Evolutionary conservation across 2,797 vertebrate genomes (phyloP), one percentile per base, ranked within the genome.

Genomic region (Dipus sagitta): DNA sequence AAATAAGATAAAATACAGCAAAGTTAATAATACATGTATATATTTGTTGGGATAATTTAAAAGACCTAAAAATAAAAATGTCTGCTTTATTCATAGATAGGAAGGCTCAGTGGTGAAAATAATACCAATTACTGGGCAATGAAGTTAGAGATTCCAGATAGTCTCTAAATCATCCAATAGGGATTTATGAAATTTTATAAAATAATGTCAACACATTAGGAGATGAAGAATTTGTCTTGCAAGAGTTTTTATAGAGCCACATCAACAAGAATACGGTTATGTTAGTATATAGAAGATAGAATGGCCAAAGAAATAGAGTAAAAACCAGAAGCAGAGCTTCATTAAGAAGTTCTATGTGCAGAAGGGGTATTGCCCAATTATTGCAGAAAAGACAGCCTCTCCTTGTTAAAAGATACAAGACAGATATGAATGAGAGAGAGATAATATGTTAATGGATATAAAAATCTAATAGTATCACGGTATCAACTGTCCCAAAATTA

Each of bases 1-100:
- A 4, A 10, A 65, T 68, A 83, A 47, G 47, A 47, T 47, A 85
- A 82, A 75, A 38, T 68, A 80, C 3, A 77, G 68, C 18, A 4
- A 24, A 34, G 15, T 14, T 76, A 81, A 21, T 34, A 88, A 62
- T n/a, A 54, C 42, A 68, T 34, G 3, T 64, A 85, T 71, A 60
- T 6, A 62, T 72, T 67, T 95, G 88, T 28, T 89, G 9, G 58
- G 89, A 70, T 79, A 58, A 68, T 42, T 62, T 60, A 18, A 92
- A 95, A 70, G 28, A 78, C 60, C 70, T 64, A 85, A 88, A 84
- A 78, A 81, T 71, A 90, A 68, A 89, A 90, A 82, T 21, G 23
- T 32, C 64, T 85, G 60, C 6, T n/a, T 68, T 64, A 88, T 70
- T 90, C n/a, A 58, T 20, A 52, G 32, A 65, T 65, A 7, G 30